Evolutionary conservation across 2,797 vertebrate species (phyloP).

Genomic region (Spinus olivaceus): DNA sequence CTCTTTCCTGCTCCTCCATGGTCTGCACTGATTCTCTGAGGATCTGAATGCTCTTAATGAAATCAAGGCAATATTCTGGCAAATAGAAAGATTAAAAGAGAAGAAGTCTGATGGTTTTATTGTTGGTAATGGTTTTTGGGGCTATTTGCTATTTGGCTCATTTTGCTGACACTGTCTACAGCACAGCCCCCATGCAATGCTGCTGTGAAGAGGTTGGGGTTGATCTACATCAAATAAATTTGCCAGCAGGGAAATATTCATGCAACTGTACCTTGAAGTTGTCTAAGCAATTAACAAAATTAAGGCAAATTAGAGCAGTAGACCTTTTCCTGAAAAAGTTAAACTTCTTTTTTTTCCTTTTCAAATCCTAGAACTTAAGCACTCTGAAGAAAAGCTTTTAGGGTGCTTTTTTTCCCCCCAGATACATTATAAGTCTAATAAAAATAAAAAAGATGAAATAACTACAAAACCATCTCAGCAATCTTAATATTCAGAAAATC

Average conservation of each 20-base stretch:
- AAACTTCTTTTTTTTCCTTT: neutral
- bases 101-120: neutral
- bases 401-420: neutral
- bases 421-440: neutral
- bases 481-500: neutral
- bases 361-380: neutral
- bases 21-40: neutral
- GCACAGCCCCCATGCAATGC: neutral
- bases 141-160: neutral
- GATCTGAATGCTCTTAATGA: neutral
- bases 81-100: neutral
- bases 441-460: neutral
- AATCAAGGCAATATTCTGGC: neutral
- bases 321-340: neutral
- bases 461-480: neutral
- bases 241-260: neutral
- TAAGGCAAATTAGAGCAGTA: neutral
- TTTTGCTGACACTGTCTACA: neutral
- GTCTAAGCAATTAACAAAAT: neutral
- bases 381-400: neutral
- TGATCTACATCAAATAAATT: neutral
- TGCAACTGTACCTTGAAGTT: neutral
- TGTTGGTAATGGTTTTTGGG: neutral
- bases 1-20: neutral
- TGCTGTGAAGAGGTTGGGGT: neutral